Evolutionary conservation across 2,113 vertebrate genomes (phyloP).

Genomic region (Ictalurus furcatus): DNA sequence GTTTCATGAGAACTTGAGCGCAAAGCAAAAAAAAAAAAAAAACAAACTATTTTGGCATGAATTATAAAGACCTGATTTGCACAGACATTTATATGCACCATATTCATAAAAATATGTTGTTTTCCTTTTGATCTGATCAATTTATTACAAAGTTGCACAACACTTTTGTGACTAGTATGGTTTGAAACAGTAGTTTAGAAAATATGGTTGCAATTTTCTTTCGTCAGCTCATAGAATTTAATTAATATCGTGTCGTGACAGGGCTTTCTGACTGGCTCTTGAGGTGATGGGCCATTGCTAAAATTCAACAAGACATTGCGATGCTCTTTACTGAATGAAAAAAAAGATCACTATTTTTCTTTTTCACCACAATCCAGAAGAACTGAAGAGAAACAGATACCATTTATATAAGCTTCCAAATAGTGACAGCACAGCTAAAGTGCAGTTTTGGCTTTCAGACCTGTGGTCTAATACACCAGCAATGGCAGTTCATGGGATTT

Average conservation of each 20-base stretch:
- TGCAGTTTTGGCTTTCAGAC: conserved; percentile 70
- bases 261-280: conserved; percentile 27
- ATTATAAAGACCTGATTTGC: conserved; percentile 58
- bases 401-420: conserved; percentile 58
- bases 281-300: conserved; percentile 43
- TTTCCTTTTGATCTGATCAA: conserved; percentile 52
- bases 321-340: conserved; percentile 33
- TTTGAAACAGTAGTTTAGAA: conserved; percentile 44
- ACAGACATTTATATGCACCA: conserved; percentile 56
- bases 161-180: conserved; percentile 41
- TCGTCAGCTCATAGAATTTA: conserved; percentile 57
- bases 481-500: conserved; percentile 55
- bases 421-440: conserved; percentile 67
- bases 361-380: conserved; percentile 34
- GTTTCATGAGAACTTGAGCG: conserved; percentile 45
- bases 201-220: conserved; percentile 65
- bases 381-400: conserved; percentile 72
- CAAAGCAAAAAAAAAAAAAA: conserved; percentile 49
- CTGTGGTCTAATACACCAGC: conserved; percentile 58
- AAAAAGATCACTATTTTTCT: conserved; percentile 26
- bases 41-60: conserved; percentile 42
- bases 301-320: conserved; percentile 52
- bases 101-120: conserved; percentile 52
- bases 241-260: conserved; percentile 40
- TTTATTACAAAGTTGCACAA: conserved; percentile 48